Conservation (phyloP, 2,113 vertebrate genomes). For the Colaptes auratus region DNA sequence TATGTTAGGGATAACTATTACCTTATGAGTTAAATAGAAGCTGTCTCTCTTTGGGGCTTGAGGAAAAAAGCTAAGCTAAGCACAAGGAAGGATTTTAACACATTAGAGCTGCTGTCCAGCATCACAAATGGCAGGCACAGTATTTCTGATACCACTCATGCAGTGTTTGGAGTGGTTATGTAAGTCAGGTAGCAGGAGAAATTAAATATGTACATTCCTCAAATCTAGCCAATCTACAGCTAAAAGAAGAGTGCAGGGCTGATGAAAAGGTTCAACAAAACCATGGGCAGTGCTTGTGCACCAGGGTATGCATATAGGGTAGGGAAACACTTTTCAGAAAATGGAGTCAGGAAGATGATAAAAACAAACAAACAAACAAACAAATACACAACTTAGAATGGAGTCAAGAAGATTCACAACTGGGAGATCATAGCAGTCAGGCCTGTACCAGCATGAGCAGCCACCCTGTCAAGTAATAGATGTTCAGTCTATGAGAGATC, state of each 20-base stretch:
- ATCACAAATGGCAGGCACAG: neutral
- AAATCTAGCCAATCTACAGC: neutral
- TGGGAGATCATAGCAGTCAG: neutral
- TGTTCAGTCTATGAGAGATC: neutral
- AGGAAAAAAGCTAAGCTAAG: neutral
- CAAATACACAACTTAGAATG: neutral
- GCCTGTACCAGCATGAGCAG: neutral
- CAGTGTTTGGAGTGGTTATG: neutral
- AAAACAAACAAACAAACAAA: neutral
- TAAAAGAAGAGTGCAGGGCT: neutral
- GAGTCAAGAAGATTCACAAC: neutral
- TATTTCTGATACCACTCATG: neutral
- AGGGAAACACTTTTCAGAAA: neutral
- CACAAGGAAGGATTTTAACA: neutral
- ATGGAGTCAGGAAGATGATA: neutral
- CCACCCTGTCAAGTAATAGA: neutral
- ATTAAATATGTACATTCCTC: neutral
- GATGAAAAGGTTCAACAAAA: neutral
- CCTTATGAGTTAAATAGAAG: neutral
- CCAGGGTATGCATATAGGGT: rapidly evolving
- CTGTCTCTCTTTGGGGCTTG: neutral
- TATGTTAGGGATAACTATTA: neutral
- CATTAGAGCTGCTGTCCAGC: neutral
- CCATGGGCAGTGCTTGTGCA: neutral
- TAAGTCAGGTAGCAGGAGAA: neutral